Base-by-base conservation (phyloP, 2,888 invertebrate genomes). In the Chrysolina haemoptera region DNA sequence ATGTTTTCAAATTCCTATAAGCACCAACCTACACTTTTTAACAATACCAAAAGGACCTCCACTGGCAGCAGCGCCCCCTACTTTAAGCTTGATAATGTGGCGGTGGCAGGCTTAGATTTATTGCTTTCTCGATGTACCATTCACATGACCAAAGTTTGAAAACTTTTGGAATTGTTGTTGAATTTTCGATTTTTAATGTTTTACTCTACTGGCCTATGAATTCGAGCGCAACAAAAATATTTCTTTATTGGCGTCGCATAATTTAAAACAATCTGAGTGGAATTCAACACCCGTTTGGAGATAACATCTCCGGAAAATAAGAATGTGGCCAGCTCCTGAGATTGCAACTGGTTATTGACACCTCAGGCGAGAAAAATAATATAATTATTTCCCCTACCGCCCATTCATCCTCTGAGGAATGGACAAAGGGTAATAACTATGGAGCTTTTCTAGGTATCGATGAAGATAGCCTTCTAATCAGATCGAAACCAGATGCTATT, bases 201-300 rank as follows among this genome's bases (percentile, higher is more conserved):
- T n/a, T n/a, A n/a, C n/a, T n/a, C n/a, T n/a, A n/a, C n/a, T n/a
- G n/a, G n/a, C n/a, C n/a, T n/a, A n/a, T n/a, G n/a, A 63, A 70
- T 70, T 46, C 27, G 22, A 53, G 46, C 27, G 59, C 46, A 68
- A 55, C 18, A 67, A 71, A 67, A 71, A 50, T 46, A 71, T 66
- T 66, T 59, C 65, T 69, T 63, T 55, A 70, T 73, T 46, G 66
- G 75, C 76, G 79, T 81, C 78, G 73, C 80, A 82, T 82, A 82
- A 82, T 83, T 82, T 78, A 80, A 77, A 81, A 83, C 80, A 82
- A 83, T 82, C 81, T 76, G 59, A 71, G 70, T 73, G 82, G 83
- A 84, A 84, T 84, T 84, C 82, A 84, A 81, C 84, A 84, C 83
- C 84, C 84, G 82, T 82, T 81, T 75, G 77, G 66, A 79, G 84